Base-by-base conservation (phyloP, 2,113 vertebrate species). In the Callochromis pleurospilus region DNA sequence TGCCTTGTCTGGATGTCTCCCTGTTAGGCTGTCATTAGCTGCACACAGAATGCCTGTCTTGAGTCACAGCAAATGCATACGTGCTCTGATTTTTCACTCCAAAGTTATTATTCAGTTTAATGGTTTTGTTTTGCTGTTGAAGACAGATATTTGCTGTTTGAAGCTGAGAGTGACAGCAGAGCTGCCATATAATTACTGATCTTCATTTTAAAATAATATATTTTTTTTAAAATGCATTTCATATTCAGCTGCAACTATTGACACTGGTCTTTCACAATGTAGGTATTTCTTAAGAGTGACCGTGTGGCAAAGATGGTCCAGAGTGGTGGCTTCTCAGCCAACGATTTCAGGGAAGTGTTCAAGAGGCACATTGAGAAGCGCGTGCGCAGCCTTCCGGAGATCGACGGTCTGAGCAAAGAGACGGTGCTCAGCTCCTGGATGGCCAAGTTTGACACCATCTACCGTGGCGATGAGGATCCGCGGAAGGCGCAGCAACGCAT, bases 361-460 rank as follows among this genome's bases (percentile, higher is more conserved):
- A 99, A 99, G 96, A 98, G 99, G 85, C 99, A 99, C 96, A 99
- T 99, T 0, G 99, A 99, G 96, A 99, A 99, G 92, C 96, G 99
- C 1, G 99, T 99, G 14, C 98, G 99, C 47, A 99, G 98, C 95
- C 96, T 99, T 53, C 99, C 99, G 0, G 99, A 99, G 92, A 99
- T 99, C 0, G 99, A 99, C 1, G 99, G 99, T 21, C 97, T 99
- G 90, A 99, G 99, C 97, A 99, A 99, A 95, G 99, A 99, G 97
- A 99, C 99, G 0, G 99, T 99, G 80, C 97, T 99, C 60, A 99
- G 98, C 95, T 99, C 99, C 80, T 99, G 99, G 99, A 99, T 99
- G 98, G 98, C 99, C 73, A 99, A 99, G 94, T 99, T 99, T 42
- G 99, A 99, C 81, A 98, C 98, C 33, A 99, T 99, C 95, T 99